Base-by-base conservation (phyloP, 37 sponge, comb jelly and placozoan genomes). In the Chondrilla cf. caribensis region DNA sequence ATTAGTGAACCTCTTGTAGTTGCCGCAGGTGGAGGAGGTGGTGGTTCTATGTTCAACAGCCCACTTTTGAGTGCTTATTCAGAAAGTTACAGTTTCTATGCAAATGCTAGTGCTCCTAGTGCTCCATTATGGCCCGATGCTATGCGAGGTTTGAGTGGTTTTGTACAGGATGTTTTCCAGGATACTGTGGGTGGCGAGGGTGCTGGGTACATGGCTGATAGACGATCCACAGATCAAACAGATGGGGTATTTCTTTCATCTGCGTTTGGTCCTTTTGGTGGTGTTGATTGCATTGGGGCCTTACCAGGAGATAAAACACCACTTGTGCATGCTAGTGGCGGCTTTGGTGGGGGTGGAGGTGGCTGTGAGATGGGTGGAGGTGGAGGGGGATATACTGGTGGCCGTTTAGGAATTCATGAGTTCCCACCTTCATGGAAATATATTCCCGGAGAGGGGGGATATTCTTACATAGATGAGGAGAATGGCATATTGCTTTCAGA, bases 331-430 rank as follows among this genome's bases (percentile, higher is more conserved):
- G 21, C 43, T 1, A 22, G 25, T 21, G 84, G 84, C 0, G 84
- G 84, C 1, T 84, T 78, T 84, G 84, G 84, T 64, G 84, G 77
- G 7, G 84, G 84, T 19, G 84, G 84, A 43, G 84, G 78, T 29
- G 78, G 55, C 3, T 84, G 84, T 84, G 78, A 57, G 67, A 62
- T 37, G 36, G 84, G 84, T 21, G 84, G 84, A 28, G 79, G 84
- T 39, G 84, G 84, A 31, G 84, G 84, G 17, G 84, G 84, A 54
- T 77, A 65, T 24, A 78, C 66, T 41, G 84, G 84, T 24, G 84
- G 84, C 1, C 25, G 58, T 17, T 22, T 73, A 6, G 38, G 28
- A 0, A 47, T 11, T 47, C 9, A 47, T 6, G 26, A 36, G 6
- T 6, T 14, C 11, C 11, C 51, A 47, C 11, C 6, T 47, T 11